Conservation (phyloP, 2,113 vertebrate species). For the Sorex araneus region DNA sequence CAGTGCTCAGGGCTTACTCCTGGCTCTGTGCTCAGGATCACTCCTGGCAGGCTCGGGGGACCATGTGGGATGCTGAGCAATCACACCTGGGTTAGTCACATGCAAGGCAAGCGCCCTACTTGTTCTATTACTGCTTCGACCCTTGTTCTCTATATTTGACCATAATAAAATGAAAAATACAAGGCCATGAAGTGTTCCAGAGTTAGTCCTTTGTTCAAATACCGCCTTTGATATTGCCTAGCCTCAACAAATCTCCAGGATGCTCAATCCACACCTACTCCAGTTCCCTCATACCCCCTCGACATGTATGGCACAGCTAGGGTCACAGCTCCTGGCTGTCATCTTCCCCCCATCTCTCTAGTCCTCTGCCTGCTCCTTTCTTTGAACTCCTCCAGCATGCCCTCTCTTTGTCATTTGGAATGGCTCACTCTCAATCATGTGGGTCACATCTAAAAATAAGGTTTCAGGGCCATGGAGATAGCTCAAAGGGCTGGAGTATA, state of each 20-base stretch:
- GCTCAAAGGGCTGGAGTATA: too few relatives aligned
- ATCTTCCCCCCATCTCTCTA: not conserved
- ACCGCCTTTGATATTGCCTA: not conserved
- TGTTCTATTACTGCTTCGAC: too few relatives aligned
- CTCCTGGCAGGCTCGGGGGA: too few relatives aligned
- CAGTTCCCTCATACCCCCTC: not conserved
- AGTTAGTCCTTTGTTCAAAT: conserved; percentile 32
- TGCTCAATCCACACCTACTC: not conserved
- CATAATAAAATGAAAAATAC: not conserved
- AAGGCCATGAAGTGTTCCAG: not conserved
- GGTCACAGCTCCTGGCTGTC: not conserved
- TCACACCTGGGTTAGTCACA: too few relatives aligned
- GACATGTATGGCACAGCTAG: not conserved
- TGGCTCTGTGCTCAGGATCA: too few relatives aligned
- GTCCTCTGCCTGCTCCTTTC: not conserved
- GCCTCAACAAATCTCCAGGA: not conserved
- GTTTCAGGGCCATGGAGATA: too few relatives aligned
- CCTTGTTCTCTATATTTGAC: not conserved
- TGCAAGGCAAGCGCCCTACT: too few relatives aligned
- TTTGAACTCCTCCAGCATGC: conserved; percentile 42
- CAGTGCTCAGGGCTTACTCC: too few relatives aligned
- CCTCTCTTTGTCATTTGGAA: conserved; percentile 21
- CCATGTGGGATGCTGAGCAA: too few relatives aligned
- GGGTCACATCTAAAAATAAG: conserved; percentile 18
- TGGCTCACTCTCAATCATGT: conserved; percentile 21